Evolutionary conservation across 1,140 invertebrate species (phyloP).

Genomic region (Diabrotica virgifera): DNA sequence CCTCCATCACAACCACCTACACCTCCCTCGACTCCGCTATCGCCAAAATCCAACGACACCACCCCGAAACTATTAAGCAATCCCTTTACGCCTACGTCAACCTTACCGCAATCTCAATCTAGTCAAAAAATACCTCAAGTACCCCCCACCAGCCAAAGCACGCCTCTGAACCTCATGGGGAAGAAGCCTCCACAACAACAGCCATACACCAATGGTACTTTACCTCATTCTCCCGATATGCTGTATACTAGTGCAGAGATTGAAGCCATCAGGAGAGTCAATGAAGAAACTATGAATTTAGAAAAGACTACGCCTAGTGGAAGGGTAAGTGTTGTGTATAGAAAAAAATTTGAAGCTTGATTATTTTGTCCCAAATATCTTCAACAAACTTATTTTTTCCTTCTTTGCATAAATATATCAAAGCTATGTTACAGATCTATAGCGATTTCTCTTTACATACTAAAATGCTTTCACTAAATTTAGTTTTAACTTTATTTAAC

Average conservation of each 20-base stretch:
- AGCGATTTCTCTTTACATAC: too few species aligned
- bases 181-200: conserved; percentile 12
- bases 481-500: too few species aligned
- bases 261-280: conserved; percentile 19
- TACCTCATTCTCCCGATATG: conserved; percentile 5
- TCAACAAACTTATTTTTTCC: too few species aligned
- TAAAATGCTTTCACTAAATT: too few species aligned
- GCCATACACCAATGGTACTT: conserved; percentile 21
- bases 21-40: conserved; percentile 46
- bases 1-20: conserved; percentile 46
- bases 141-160: conserved; percentile 16
- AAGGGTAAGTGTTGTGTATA: conserved; percentile 6
- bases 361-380: too few species aligned
- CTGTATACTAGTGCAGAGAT: conserved; percentile 15
- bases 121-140: conserved; percentile 42
- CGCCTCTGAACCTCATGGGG: conserved; percentile 25
- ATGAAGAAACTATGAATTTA: conserved; percentile 12
- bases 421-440: too few species aligned
- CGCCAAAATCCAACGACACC: conserved; percentile 39
- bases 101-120: conserved; percentile 36
- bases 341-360: too few species aligned
- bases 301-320: conserved; percentile 18
- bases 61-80: conserved; percentile 31
- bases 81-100: conserved; percentile 34
- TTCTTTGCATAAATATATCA: too few species aligned